Base-by-base conservation (phyloP, 2,113 vertebrate species). In the Eolophus roseicapilla region DNA sequence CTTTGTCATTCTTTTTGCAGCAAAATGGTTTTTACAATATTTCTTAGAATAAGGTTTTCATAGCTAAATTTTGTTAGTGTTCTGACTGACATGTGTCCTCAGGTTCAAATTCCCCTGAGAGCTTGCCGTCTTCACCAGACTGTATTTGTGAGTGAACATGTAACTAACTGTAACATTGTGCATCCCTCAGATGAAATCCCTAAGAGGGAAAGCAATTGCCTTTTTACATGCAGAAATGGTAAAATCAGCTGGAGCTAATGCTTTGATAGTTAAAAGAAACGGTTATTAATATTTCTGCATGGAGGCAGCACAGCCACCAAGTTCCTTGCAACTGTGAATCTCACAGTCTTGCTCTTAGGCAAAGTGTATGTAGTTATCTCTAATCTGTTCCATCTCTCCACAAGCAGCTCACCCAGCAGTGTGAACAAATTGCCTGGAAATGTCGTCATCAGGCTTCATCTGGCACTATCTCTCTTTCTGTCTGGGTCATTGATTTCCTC, bases 391-490 rank as follows among this genome's bases (percentile, higher is more conserved):
- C 68, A 95, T 92, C 94, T 96, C 76, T 81, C 82, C 67, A 47
- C 63, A n/a, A 80, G 92, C 85, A 93, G 94, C 74, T 97, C 84
- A 87, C n/a, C 83, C 86, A 95, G 82, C 77, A 95, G 47, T 21
- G 39, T 43, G 94, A 95, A 92, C 90, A 95, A 97, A 94, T 91
- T 77, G 93, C 88, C 82, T 97, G 94, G 95, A 96, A 97, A 97
- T 96, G 89, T 94, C 88, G 71, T 96, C 97, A 96, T 67, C 11
- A 0, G 67, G 88, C 86, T 97, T 96, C 94, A 94, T 93, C 88
- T 95, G 94, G 88, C 82, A 82, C 65, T 95, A 85, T 91, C 86
- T 92, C 43, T 70, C 46, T 41, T 96, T 95, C 62, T 91, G 90
- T 78, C 94, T 93, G 67, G 84, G 86, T 94, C 95, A 96, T 94